Evolutionary conservation across 2,113 vertebrate species (phyloP).

Genomic region (Crotalus horridus): DNA sequence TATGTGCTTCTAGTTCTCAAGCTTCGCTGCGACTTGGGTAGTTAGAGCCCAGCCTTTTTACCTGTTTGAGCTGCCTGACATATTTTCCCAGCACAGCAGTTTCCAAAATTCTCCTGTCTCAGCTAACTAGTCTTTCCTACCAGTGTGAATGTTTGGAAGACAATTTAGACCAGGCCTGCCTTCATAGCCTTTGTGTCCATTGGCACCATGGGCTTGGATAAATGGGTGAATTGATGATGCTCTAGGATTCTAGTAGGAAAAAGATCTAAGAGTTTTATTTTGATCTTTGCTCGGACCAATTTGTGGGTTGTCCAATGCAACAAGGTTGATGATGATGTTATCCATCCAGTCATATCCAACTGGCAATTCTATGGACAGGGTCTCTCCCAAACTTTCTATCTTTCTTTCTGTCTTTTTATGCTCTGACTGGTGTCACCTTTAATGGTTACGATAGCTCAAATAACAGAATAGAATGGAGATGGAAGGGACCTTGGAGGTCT

Average conservation of each 20-base stretch:
- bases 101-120: background rate
- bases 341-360: background rate
- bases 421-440: background rate
- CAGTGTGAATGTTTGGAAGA: background rate
- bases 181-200: background rate
- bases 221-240: background rate
- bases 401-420: background rate
- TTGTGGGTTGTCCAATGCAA: background rate
- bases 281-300: background rate
- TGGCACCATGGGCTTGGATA: background rate
- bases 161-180: background rate
- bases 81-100: background rate
- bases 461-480: background rate
- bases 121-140: background rate
- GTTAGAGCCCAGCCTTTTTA: background rate
- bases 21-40: background rate
- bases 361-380: background rate
- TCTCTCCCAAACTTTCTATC: background rate
- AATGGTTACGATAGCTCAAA: background rate
- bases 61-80: background rate
- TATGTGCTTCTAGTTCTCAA: background rate
- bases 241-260: background rate
- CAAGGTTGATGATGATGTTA: background rate
- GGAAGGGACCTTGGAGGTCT: too few species aligned
- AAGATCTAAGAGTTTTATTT: background rate